Evolutionary conservation across 2,888 invertebrate genomes (phyloP), one percentile per base, ranked within the genome.

Genomic region (Drosophila antonietae): DNA sequence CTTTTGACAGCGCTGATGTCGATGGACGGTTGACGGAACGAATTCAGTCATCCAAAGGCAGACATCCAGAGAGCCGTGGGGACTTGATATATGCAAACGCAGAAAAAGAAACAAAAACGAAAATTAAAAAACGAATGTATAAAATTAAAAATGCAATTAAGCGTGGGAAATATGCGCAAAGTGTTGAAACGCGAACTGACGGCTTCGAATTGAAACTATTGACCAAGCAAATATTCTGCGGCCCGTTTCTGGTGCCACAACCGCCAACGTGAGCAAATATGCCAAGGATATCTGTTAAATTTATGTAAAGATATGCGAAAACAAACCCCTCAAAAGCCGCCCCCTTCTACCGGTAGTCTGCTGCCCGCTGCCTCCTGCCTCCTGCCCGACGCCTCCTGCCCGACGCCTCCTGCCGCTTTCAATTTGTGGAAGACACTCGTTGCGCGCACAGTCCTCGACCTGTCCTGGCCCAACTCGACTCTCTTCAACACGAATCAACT

Each of bases 111-210:
- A 28, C 1, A 39, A 20, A 46, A 53, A 18, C 8, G 51, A 44
- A 33, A 41, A 53, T 5, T 8, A 44, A 55, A 47, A 55, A 62
- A 47, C 35, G 35, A 58, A 44, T 66, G 73, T 33, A 69, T 78
- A 49, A 71, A 81, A 78, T 83, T 81, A 78, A 80, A 83, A 80
- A 72, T 75, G 70, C 73, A 84, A 83, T 88, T 84, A 86, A 83
- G 75, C 80, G 68, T 72, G 72, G 64, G 68, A 83, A 69, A 73
- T 83, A 75, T 75, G 78, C 61, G 67, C 53, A 63, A 64, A 64
- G 80, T 63, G 80, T 57, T 72, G 80, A 80, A 78, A 65, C 65
- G 55, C 28, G 65, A 68, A 47, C 78, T 60, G 78, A 20, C 43
- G 62, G 59, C 62, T 51, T 52, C 63, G 49, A 53, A 66, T 46